Evolutionary conservation across 2,113 vertebrate species (phyloP), one percentile per base, ranked within the genome.

Genomic region (Toxotes jaculatrix): DNA sequence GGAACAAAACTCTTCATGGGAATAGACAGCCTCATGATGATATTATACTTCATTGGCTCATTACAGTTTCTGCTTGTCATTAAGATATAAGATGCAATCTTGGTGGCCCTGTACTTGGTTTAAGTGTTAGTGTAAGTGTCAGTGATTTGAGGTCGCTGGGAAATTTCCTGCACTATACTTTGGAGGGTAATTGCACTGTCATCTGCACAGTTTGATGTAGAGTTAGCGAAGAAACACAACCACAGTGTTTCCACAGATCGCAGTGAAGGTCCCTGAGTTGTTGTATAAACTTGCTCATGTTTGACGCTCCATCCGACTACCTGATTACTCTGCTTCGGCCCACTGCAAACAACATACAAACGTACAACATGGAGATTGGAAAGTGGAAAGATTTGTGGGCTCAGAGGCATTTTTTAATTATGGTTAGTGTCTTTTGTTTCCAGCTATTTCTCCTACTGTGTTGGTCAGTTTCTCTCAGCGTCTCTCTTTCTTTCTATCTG

Each of bases 61-160:
- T 83, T 71, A 74, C 66, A 65, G 72, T 27, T 31, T 56, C 82
- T 87, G 71, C 80, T 77, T 80, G 59, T 91, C 80, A 82, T 88
- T 86, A 83, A 73, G 57, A 61, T 82, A 31, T 64, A 79, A 51
- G 70, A 68, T 74, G 60, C 27, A 31, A 62, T 83, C 76, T 78
- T 73, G 68, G 67, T 78, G 85, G 67, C 63, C 73, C 38, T 76
- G 61, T 42, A 40, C 61, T 84, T 42, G 43, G 74, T 43, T 49
- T 70, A 57, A 78, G 62, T 65, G 65, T 81, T 36, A 55, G 45
- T 65, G 23, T 63, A 77, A 74, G 47, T 59, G 76, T 68, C 56
- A 32, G 65, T 77, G 75, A 84, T 82, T 83, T 40, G 78, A 82
- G 83, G 86, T 80, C 62, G 79, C 69, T 75, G 55, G 77, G 80